Evolutionary conservation across 1,140 invertebrate genomes (phyloP).

Genomic region (Penaeus vannamei): DNA sequence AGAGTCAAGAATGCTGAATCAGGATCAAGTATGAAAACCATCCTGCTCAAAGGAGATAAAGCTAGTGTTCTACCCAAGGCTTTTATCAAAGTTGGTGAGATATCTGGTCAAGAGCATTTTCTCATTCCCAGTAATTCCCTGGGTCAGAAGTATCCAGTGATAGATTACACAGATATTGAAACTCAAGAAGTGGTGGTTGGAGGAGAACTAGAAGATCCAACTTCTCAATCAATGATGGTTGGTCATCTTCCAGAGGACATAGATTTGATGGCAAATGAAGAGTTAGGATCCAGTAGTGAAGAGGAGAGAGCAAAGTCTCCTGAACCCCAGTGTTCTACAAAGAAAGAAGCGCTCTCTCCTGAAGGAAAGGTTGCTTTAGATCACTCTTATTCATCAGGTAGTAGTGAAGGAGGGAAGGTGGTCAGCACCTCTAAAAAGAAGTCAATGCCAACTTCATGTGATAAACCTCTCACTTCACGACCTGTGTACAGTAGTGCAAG

Average conservation of each 20-base stretch:
- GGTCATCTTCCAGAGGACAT: conserved; percentile 25
- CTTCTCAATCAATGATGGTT: conserved; percentile 5
- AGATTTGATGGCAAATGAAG: conserved; percentile 41
- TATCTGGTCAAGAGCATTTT: too few species aligned
- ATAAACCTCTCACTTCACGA: conserved; percentile 48
- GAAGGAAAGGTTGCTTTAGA: conserved; percentile 56
- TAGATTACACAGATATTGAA: too few species aligned
- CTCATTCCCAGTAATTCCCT: not conserved
- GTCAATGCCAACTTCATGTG: conserved; percentile 43
- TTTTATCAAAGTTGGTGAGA: too few species aligned
- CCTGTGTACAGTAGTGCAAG: conserved; percentile 59
- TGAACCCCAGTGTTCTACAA: not conserved
- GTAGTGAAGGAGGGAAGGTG: conserved; percentile 17
- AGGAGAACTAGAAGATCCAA: conserved; percentile 23
- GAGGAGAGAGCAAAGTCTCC: conserved; percentile 39
- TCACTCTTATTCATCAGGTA: conserved; percentile 55
- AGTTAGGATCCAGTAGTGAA: conserved; percentile 52
- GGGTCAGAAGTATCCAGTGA: not conserved
- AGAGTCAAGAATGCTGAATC: too few species aligned
- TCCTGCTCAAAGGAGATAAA: too few species aligned
- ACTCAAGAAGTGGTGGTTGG: too few species aligned
- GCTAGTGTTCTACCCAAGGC: too few species aligned
- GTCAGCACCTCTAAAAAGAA: conserved; percentile 35
- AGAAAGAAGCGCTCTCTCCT: conserved; percentile 47
- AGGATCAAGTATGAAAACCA: too few species aligned